Evolutionary conservation across 1,140 invertebrate species (phyloP).

Genomic region (Polyergus mexicanus): DNA sequence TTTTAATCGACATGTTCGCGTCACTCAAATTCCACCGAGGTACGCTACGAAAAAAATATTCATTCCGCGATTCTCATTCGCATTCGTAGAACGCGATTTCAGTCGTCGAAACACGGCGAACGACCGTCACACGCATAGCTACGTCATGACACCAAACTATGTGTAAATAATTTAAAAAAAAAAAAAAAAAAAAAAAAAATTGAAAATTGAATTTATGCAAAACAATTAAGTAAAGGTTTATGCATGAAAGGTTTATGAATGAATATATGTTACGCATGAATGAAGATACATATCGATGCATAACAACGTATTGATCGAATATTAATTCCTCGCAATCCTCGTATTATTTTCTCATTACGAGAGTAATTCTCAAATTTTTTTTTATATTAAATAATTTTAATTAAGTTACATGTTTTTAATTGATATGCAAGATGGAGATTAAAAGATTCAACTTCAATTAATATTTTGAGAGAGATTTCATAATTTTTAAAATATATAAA

Average conservation of each 20-base stretch:
- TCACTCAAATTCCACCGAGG: slow-evolving; percentile 24
- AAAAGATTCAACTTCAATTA: background rate
- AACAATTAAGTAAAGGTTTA: slow-evolving; percentile 8
- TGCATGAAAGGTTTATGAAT: no score
- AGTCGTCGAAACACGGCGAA: slow-evolving; percentile 1
- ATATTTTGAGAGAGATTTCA: background rate
- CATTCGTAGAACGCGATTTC: background rate
- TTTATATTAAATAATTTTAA: background rate
- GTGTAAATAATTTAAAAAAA: background rate
- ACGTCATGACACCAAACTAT: slow-evolving; percentile 28
- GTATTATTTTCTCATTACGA: slow-evolving; percentile 9
- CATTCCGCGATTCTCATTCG: background rate
- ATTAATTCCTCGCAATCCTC: slow-evolving; percentile 8
- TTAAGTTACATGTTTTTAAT: slow-evolving; percentile 25
- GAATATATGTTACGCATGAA: slow-evolving; percentile 24
- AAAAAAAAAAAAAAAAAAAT: background rate
- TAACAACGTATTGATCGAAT: slow-evolving; percentile 21
- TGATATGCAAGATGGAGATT: background rate
- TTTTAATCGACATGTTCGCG: background rate
- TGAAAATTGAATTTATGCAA: slow-evolving; percentile 39
- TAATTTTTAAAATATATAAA: background rate
- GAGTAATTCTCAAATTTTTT: slow-evolving; percentile 3
- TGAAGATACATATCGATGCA: slow-evolving; percentile 16
- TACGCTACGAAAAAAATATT: background rate
- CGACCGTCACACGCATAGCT: slow-evolving; percentile 24